These are phyloP conservation scores for Myrmecobius fasciatus DNA, from an alignment of 2,113 vertebrate genomes.

Conservation along the genomic window DNA sequence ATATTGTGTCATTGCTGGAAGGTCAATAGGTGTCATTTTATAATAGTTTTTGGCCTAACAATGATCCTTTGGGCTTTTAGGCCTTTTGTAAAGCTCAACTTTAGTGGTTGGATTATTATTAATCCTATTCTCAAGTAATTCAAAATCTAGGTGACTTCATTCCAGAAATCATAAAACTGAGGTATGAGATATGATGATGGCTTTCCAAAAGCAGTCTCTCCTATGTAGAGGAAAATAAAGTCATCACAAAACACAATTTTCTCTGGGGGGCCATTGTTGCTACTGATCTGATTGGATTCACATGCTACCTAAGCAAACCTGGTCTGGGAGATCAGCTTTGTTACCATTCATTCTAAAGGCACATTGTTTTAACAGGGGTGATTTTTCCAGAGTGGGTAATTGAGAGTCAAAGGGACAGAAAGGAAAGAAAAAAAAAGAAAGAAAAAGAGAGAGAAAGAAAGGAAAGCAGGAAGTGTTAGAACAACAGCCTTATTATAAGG, in stretches of 20 bases:
- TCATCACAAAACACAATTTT: slow-evolving; percentile 20
- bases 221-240: slow-evolving; percentile 42
- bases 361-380: slow-evolving; percentile 54
- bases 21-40: background rate
- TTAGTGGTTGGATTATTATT: background rate
- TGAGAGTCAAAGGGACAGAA: slow-evolving; percentile 61
- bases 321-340: slow-evolving; percentile 48
- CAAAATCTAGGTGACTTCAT: background rate
- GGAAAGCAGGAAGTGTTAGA: slow-evolving; percentile 61
- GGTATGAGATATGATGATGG: background rate
- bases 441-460: slow-evolving; percentile 60
- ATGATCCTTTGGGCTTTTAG: background rate
- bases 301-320: background rate
- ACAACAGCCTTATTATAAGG: slow-evolving; percentile 70
- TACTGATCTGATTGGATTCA: slow-evolving; percentile 34
- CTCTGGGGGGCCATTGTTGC: slow-evolving; percentile 40
- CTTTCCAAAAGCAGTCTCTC: background rate
- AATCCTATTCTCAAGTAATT: background rate
- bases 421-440: slow-evolving; percentile 61
- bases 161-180: background rate
- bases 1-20: background rate
- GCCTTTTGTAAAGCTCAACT: background rate
- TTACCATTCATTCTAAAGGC: slow-evolving; percentile 39
- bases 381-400: slow-evolving; percentile 29
- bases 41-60: background rate